Evolutionary conservation across 2,888 invertebrate species (phyloP).

Genomic region (Tinea pellionella): DNA sequence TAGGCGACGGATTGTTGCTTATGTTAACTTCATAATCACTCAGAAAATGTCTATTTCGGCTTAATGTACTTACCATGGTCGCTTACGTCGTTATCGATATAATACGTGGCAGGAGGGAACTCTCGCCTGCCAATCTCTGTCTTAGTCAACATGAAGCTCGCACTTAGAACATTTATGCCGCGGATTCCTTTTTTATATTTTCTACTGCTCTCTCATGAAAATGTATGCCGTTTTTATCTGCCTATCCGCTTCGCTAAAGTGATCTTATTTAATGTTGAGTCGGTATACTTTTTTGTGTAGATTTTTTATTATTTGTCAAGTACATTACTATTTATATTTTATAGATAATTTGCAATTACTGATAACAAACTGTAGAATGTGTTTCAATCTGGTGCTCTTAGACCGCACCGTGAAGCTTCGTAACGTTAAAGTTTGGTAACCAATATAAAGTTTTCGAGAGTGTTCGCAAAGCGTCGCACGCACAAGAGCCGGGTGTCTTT

Average conservation of each 20-base stretch:
- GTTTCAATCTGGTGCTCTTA: background rate
- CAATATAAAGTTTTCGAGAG: conserved; percentile 60
- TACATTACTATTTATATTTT: background rate
- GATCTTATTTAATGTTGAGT: conserved; percentile 56
- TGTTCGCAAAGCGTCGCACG: conserved; percentile 57
- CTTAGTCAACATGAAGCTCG: conserved; percentile 40
- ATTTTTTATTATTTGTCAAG: background rate
- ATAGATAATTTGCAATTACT: background rate
- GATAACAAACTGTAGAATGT: background rate
- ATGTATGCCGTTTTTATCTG: conserved; percentile 54
- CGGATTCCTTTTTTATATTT: conserved; percentile 42
- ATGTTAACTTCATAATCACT: conserved; percentile 29
- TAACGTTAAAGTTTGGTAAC: conserved; percentile 52
- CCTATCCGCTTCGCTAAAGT: conserved; percentile 52
- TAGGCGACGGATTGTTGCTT: conserved; percentile 37
- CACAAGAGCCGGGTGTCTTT: conserved; percentile 45
- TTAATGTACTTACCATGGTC: conserved; percentile 25
- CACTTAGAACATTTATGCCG: conserved; percentile 41
- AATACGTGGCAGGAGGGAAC: background rate
- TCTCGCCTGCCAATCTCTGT: conserved; percentile 39
- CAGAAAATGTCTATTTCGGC: conserved; percentile 30
- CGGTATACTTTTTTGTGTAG: conserved; percentile 43
- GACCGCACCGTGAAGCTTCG: background rate
- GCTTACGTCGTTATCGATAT: conserved; percentile 33
- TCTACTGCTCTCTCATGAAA: conserved; percentile 43